A percentile compares a stretch with the other conserved stretches of the same genome.
phyloP scores from a whole-genome alignment of 37 sponge, comb jelly and placozoan genomes.

The Haliclona indistincta region DNA sequence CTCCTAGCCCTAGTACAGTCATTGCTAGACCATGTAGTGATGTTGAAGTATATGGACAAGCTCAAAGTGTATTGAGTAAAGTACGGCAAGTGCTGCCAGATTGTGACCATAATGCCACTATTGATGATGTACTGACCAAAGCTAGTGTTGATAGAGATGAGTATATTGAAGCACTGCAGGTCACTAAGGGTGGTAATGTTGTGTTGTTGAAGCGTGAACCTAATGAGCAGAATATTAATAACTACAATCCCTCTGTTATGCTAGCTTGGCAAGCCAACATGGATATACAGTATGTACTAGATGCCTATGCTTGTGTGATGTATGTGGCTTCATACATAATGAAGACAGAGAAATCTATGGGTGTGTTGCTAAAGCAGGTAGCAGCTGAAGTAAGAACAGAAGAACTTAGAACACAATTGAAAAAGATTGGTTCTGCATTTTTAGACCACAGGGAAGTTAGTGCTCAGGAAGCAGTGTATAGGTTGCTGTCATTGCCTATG shows the following conservation, averaged over 20 bases:
- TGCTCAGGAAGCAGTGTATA: constrained; percentile 19
- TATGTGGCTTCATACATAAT: constrained; percentile 18
- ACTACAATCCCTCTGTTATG: not conserved
- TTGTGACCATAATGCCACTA: too few species aligned
- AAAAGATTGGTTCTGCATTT: constrained; percentile 1
- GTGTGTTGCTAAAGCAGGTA: not conserved
- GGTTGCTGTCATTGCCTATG: not conserved
- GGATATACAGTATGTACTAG: constrained; percentile 10
- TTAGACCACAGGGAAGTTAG: constrained; percentile 5
- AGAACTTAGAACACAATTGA: constrained; percentile 3
- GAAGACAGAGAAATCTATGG: constrained; percentile 17
- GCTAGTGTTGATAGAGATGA: too few species aligned
- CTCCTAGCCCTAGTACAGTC: too few species aligned
- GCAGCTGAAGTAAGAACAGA: not conserved
- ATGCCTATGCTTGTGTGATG: constrained; percentile 28
- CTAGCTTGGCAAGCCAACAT: constrained; percentile 10
- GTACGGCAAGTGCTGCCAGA: too few species aligned
- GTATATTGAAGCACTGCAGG: too few species aligned
- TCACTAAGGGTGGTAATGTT: too few species aligned
- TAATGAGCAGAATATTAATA: not conserved
- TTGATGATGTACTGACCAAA: too few species aligned
- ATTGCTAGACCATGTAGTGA: too few species aligned
- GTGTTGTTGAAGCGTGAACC: too few species aligned
- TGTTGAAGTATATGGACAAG: too few species aligned
- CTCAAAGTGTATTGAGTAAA: too few species aligned